These are phyloP conservation scores for Penelope pileata DNA, from an alignment of 2,113 vertebrate species.

Conservation along the genomic window DNA sequence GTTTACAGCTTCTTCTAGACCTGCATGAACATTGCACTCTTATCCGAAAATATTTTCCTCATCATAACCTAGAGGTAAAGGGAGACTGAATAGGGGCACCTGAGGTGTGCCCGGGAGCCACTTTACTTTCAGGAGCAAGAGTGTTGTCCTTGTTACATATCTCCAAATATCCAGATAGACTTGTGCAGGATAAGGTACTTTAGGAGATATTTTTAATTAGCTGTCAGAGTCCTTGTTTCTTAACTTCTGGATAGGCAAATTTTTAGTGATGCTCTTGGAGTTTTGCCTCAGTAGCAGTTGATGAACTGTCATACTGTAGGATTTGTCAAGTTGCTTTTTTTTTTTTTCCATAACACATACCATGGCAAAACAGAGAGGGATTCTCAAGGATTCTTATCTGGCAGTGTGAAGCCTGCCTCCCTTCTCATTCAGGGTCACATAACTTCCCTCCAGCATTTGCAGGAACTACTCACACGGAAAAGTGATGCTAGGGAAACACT, in stretches of 20 bases:
- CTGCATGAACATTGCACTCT: rapidly evolving
- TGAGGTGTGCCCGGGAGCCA: background rate
- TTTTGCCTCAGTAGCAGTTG: background rate
- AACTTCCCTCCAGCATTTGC: background rate
- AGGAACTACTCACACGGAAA: conserved; percentile 29
- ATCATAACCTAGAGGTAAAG: background rate
- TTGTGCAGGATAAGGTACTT: background rate
- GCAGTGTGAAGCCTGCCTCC: background rate
- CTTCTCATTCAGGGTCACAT: background rate
- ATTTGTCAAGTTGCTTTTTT: background rate
- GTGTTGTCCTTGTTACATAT: background rate
- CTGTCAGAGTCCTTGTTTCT: background rate
- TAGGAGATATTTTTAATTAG: background rate
- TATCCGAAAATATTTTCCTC: background rate
- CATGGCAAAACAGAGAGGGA: background rate
- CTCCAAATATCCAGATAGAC: background rate
- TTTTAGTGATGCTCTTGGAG: background rate
- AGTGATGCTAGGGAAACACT: background rate
- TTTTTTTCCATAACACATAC: background rate
- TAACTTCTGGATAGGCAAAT: background rate
- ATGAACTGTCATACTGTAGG: background rate
- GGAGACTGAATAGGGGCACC: background rate
- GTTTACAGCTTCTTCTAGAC: background rate
- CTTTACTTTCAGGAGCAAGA: background rate
- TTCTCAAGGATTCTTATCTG: background rate